phyloP scores from a whole-genome alignment of 2,888 invertebrate genomes.

The Drosophila tripunctata region DNA sequence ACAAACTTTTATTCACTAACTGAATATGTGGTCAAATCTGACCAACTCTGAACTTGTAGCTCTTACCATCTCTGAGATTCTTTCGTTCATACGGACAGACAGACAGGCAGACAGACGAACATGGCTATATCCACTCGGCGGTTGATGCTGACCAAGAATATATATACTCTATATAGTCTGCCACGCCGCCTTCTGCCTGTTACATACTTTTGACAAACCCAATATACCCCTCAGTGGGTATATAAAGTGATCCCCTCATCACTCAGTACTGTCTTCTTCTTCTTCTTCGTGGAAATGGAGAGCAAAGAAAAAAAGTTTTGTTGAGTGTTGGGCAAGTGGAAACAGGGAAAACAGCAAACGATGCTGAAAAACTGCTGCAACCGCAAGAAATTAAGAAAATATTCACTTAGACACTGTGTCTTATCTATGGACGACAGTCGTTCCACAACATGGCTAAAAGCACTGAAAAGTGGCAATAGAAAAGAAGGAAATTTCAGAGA shows the following conservation, averaged over 20 bases:
- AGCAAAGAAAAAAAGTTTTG: constrained; percentile 25
- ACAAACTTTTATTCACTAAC: too few relatives aligned
- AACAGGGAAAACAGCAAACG: constrained; percentile 37
- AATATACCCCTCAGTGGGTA: too few relatives aligned
- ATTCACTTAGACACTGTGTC: constrained; percentile 57
- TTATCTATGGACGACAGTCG: constrained; percentile 53
- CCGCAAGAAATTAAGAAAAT: constrained; percentile 64
- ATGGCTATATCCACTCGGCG: too few relatives aligned
- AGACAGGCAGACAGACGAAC: too few relatives aligned
- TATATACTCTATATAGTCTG: too few relatives aligned
- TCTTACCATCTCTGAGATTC: too few relatives aligned
- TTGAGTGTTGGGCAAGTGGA: constrained; percentile 40
- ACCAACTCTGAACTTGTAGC: too few relatives aligned
- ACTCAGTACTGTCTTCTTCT: background rate
- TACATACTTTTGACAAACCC: too few relatives aligned
- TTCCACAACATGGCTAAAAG: constrained; percentile 14
- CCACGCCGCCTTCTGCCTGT: too few relatives aligned
- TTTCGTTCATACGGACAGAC: too few relatives aligned
- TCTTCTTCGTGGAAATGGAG: constrained; percentile 34
- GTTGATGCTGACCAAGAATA: too few relatives aligned
- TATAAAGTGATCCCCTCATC: background rate
- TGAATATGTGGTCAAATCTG: too few relatives aligned
- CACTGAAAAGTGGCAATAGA: constrained; percentile 5
- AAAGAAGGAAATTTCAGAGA: background rate
- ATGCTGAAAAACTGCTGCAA: constrained; percentile 63